Base-by-base conservation (phyloP, 1,140 invertebrate genomes). In the Anastrepha obliqua region DNA sequence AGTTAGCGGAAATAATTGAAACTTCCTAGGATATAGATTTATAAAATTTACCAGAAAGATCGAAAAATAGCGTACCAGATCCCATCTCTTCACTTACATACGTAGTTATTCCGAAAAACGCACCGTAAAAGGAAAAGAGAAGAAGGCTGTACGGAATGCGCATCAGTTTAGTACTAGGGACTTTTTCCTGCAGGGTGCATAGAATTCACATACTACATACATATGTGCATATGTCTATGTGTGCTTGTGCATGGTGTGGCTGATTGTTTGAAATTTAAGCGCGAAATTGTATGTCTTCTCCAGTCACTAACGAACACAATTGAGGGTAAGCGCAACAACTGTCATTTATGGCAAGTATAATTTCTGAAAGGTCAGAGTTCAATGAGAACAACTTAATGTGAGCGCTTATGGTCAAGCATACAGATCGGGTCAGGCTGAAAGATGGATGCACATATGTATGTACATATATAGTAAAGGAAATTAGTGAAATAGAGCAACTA, bases 301-400 rank as follows among this genome's bases (percentile, higher is more conserved):
- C 44, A 47, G 44, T 47, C 70, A 74, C n/a, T 74, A 67, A 67
- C 13, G 1, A 74, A n/a, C 8, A 74, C 3, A 74, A 74, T 74
- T 74, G 42, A 74, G 70, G 70, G 11, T 74, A 74, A 47, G 70
- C 42, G 70, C 70, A 74, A 74, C 70, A 74, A 74, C 70, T 74
- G 70, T 51, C 70, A 74, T 42, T 74, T 74, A 55, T 55, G 6
- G 51, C 51, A 74, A 74, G 5, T 74, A 44, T 39, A 74, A 74
- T 74, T 74, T 47, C 4, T 17, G 3, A 74, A 74, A 74, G 70
- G 70, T 74, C 70, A 74, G 42, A 74, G 70, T 29, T 74, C 70
- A 74, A 74, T 8, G 70, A 74, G 70, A 39, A 51, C 9, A 44
- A 47, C 5, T 74, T 7, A n/a, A 74, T 74, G 70, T 74, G 39